Evolutionary conservation across 2,888 invertebrate genomes (phyloP).

Genomic region (Halocaridina rubra): DNA sequence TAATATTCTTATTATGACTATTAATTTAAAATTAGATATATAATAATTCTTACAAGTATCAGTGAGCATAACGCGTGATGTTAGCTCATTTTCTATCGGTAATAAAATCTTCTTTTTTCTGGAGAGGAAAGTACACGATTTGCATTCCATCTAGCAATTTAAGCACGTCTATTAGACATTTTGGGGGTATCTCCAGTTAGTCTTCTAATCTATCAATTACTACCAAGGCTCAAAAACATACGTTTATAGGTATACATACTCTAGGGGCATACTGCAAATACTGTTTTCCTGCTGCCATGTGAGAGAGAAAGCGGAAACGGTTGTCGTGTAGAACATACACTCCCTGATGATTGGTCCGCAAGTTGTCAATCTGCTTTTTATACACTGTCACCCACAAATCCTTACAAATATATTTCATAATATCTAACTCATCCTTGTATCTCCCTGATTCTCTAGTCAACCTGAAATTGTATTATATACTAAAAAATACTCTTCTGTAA

Average conservation of each 20-base stretch:
- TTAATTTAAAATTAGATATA: too few species aligned
- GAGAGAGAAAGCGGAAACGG: constrained; percentile 88
- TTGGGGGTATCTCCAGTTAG: too few species aligned
- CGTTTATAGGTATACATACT: constrained; percentile 72
- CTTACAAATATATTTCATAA: constrained; percentile 98
- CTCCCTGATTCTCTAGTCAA: constrained; percentile 91
- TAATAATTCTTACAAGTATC: too few species aligned
- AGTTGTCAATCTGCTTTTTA: constrained; percentile 97
- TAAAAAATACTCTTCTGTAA: too few species aligned
- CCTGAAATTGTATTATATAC: too few species aligned
- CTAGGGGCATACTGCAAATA: constrained; percentile 91
- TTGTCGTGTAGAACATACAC: constrained; percentile 98
- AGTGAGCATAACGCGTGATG: too few species aligned
- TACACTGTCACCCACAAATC: constrained; percentile 99
- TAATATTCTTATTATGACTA: too few species aligned
- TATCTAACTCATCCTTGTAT: constrained; percentile 96
- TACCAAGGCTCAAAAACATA: not conserved
- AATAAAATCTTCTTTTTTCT: too few species aligned
- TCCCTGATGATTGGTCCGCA: constrained; percentile 97
- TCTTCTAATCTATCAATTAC: not conserved
- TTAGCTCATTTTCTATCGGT: too few species aligned
- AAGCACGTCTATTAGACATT: too few species aligned
- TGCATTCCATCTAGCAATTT: too few species aligned
- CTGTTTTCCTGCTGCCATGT: constrained; percentile 88
- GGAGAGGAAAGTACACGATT: too few species aligned